Base-by-base conservation (phyloP, 1,140 invertebrate species). In the Phymastichus coffea region DNA sequence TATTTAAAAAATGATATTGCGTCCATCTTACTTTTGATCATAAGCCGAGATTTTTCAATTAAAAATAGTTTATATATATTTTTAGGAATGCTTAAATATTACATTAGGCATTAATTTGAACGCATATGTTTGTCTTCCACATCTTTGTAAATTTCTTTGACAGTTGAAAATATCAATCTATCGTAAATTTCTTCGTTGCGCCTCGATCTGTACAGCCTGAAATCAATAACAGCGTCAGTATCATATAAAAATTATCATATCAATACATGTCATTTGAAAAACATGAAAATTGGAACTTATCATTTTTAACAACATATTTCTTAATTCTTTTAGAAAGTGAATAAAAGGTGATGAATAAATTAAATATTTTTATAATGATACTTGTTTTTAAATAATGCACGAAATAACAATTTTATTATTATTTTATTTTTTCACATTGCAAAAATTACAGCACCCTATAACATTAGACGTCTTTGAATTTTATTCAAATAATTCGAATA, bases 141-240 rank as follows among this genome's bases (percentile, higher is more conserved):
- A 54, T 38, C 33, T 53, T 60, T 47, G 48, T 52, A 44, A 51
- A 30, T 60, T 55, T 52, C 22, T 48, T 54, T 44, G 15, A 38
- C 12, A 48, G 51, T 33, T 59, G 57, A 47, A 47, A 60, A 54
- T 51, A 35, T 60, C 52, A 64, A 22, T 60, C 46, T 38, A 54
- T 22, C 47, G 57, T 57, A 40, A 49, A 44, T 61, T 61, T 61
- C 59, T 61, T 61, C 54, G 43, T 54, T 61, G 63, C 44, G 58
- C 54, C 57, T 57, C 62, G 64, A 48, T 66, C 54, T 53, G 61
- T 63, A 63, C 64, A 66, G 64, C 64, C 64, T 66, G 64, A 66
- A 66, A 66, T 57, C 23, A 66, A 66, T 41, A 61, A 66, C 46
- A 56, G 12, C 41, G 33, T 57, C 57, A 54, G 33, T 63, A 49